Evolutionary conservation across 2,888 invertebrate species (phyloP), one percentile per base, ranked within the genome.

Genomic region (Cryptophagus acutangulus): DNA sequence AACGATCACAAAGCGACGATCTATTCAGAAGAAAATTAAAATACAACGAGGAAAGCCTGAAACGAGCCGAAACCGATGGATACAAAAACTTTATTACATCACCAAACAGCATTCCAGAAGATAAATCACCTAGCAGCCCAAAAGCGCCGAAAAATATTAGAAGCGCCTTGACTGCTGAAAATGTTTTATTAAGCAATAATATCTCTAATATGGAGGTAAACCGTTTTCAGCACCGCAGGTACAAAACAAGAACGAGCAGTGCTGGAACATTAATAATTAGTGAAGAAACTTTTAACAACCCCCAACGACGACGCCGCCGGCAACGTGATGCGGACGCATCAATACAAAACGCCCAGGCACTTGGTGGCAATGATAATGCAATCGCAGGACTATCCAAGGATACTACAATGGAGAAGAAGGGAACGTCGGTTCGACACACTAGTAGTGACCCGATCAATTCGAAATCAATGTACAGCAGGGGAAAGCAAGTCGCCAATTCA

Each of bases 251-350:
- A 49, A 73, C 72, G 17, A 71, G 74, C 54, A 71, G 71, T 44
- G 75, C 76, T 9, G 76, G 76, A 17, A 75, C 75, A 20, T 58
- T 76, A 47, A 64, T 77, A 40, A 69, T 76, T 38, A 67, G 70
- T 37, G 72, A 74, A 40, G 74, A 75, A 38, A 71, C 66, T 58
- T 69, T 71, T 30, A 55, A 49, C 38, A 57, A 48, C 38, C 26
- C 43, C 18, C 41, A 44, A 18, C 45, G 43, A 2, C 40, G 69
- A 4, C 58, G 69, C 10, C 59, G 61, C 24, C 53, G 46, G 33
- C 52, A 31, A 31, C 16, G 14, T n/a, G 52, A 45, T 47, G 48
- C 34, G 37, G 26, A 3, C 31, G 15, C 26, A 26, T 12, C n/a
- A 12, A 26, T 6, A n/a, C 26, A 3, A 26, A 8, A 36, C 15